phyloP scores from a whole-genome alignment of 2,888 invertebrate genomes.

The Athripsodes cinereus region DNA sequence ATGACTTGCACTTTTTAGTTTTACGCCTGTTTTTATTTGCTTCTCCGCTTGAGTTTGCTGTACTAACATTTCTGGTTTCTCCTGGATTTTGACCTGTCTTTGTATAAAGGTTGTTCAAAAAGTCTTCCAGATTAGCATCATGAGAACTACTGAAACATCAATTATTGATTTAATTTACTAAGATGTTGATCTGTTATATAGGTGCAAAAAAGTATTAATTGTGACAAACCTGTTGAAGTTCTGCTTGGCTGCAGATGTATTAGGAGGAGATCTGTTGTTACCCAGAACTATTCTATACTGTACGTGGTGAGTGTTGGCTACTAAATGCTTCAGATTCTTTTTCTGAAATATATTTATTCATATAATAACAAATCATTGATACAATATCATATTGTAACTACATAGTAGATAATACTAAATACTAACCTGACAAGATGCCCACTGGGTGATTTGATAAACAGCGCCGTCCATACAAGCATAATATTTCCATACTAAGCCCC shows the following conservation, averaged over 20 bases:
- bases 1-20: slow-evolving; percentile 30
- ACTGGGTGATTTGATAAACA: slow-evolving; percentile 93
- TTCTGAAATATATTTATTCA: slow-evolving; percentile 33
- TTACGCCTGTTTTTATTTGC: slow-evolving; percentile 38
- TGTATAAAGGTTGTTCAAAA: slow-evolving; percentile 72
- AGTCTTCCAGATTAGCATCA: slow-evolving; percentile 74
- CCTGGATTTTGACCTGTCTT: slow-evolving; percentile 50
- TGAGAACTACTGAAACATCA: slow-evolving; percentile 4
- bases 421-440: slow-evolving; percentile 88
- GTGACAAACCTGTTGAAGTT: slow-evolving; percentile 12
- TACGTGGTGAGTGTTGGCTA: slow-evolving; percentile 87
- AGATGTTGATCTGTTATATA: not conserved
- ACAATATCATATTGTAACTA: not conserved
- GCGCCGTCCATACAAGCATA: slow-evolving; percentile 95
- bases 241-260: slow-evolving; percentile 31
- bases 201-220: not conserved
- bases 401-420: not conserved
- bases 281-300: slow-evolving; percentile 82
- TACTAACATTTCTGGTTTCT: slow-evolving; percentile 30
- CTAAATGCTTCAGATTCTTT: slow-evolving; percentile 61
- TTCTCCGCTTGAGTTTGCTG: slow-evolving; percentile 31
- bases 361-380: too few species aligned
- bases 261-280: slow-evolving; percentile 48
- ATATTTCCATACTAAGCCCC: slow-evolving; percentile 90
- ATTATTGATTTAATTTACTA: not conserved